A percentile compares a stretch with the other conserved stretches of the same genome.
phyloP scores from a whole-genome alignment of 2,888 invertebrate species.

The Himalopsyche kuldschensis region DNA sequence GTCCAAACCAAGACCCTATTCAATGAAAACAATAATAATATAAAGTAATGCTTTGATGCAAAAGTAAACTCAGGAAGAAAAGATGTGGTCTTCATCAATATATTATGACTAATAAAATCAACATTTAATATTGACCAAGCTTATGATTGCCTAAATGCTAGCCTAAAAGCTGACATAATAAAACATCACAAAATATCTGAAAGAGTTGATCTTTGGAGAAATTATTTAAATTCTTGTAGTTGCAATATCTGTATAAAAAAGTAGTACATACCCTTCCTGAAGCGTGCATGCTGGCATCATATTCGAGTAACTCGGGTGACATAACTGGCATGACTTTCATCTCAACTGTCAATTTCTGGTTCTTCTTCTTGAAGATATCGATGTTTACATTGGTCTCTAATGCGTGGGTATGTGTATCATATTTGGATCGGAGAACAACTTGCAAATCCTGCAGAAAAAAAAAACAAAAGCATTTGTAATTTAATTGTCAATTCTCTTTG shows the following conservation, averaged over 20 bases:
- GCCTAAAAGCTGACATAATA: too few species aligned
- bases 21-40: conserved; percentile 3
- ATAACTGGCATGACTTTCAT: conserved; percentile 44
- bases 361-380: conserved; percentile 63
- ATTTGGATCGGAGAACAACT: conserved; percentile 51
- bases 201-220: too few species aligned
- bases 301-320: conserved; percentile 14
- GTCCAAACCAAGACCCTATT: conserved; percentile 42
- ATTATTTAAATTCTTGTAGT: too few species aligned
- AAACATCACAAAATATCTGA: too few species aligned
- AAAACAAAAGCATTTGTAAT: not conserved
- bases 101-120: too few species aligned
- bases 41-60: not conserved
- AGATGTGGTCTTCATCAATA: too few species aligned
- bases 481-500: too few species aligned
- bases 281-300: not conserved
- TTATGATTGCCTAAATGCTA: too few species aligned
- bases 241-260: not conserved
- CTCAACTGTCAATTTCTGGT: conserved; percentile 57
- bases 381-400: conserved; percentile 52
- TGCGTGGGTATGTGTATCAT: conserved; percentile 47
- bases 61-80: too few species aligned
- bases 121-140: too few species aligned
- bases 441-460: conserved; percentile 45
- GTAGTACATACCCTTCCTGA: not conserved